phyloP scores from a whole-genome alignment of 2,888 invertebrate species.

The Muschampia plurimacula region DNA sequence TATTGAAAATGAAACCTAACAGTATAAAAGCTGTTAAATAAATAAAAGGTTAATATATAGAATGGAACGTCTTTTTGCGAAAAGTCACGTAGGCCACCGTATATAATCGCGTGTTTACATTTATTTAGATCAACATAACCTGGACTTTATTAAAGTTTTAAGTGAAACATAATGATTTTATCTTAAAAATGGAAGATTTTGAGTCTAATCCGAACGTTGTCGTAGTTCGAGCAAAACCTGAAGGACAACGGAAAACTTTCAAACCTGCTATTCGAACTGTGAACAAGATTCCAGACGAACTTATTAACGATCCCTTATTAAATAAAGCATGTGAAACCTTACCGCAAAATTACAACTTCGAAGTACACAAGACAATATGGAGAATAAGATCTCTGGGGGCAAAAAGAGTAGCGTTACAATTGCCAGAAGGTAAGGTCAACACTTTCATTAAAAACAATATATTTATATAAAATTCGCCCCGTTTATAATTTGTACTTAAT shows the following conservation, averaged over 20 bases:
- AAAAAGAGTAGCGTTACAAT: slow-evolving; percentile 96
- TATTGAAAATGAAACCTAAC: neutral
- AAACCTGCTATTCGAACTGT: slow-evolving; percentile 89
- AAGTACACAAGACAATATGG: slow-evolving; percentile 99
- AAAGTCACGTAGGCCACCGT: slow-evolving; percentile 81
- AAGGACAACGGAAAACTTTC: slow-evolving; percentile 90
- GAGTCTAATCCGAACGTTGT: slow-evolving; percentile 77
- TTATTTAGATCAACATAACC: slow-evolving; percentile 45
- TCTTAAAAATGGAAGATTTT: slow-evolving; percentile 67
- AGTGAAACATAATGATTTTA: slow-evolving; percentile 29
- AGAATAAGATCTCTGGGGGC: slow-evolving; percentile 93
- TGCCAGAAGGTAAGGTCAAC: slow-evolving; percentile 92
- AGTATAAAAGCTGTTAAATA: neutral
- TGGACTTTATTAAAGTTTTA: slow-evolving; percentile 19
- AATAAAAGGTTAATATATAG: slow-evolving; percentile 5
- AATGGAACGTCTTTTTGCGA: slow-evolving; percentile 49
- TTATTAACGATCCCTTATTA: slow-evolving; percentile 90
- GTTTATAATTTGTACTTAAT: neutral
- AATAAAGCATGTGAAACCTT: slow-evolving; percentile 90
- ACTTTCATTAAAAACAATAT: neutral
- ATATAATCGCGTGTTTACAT: slow-evolving; percentile 63
- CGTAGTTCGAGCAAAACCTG: slow-evolving; percentile 91
- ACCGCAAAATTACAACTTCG: slow-evolving; percentile 98
- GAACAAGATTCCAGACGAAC: slow-evolving; percentile 93
- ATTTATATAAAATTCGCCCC: neutral